Conservation (phyloP, 1,140 invertebrate genomes). For the Drosophila ficusphila region DNA sequence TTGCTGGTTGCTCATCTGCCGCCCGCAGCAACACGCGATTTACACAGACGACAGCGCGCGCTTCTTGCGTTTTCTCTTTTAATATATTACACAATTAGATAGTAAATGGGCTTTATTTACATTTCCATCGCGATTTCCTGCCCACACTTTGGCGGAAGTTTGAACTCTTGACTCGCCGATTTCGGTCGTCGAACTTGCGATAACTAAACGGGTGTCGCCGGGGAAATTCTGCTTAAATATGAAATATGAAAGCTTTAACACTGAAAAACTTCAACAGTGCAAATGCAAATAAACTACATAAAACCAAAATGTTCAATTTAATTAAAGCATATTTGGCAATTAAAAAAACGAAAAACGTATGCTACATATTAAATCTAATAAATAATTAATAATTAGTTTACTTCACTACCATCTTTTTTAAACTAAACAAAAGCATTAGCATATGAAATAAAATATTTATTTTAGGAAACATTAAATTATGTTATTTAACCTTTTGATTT, state of each 20-base stretch:
- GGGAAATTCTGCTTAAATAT: conserved; percentile 15
- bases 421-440: background rate
- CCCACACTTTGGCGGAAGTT: conserved; percentile 49
- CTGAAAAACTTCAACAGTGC: no score
- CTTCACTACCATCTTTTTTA: no score
- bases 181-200: conserved; percentile 50
- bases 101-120: conserved; percentile 66
- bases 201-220: background rate
- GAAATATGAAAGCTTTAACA: no score
- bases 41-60: conserved; percentile 5
- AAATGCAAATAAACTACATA: no score
- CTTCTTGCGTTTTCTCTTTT: conserved; percentile 63
- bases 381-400: background rate
- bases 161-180: conserved; percentile 60
- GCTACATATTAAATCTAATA: no score
- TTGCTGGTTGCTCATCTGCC: conserved; percentile 49
- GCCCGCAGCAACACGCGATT: conserved; percentile 53
- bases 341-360: no score
- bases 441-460: background rate
- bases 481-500: conserved; percentile 1
- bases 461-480: background rate
- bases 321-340: no score
- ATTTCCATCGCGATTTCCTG: conserved; percentile 73
- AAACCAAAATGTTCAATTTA: no score
- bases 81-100: conserved; percentile 70